Evolutionary conservation across 2,113 vertebrate genomes (phyloP).

Genomic region (Canis aureus): DNA sequence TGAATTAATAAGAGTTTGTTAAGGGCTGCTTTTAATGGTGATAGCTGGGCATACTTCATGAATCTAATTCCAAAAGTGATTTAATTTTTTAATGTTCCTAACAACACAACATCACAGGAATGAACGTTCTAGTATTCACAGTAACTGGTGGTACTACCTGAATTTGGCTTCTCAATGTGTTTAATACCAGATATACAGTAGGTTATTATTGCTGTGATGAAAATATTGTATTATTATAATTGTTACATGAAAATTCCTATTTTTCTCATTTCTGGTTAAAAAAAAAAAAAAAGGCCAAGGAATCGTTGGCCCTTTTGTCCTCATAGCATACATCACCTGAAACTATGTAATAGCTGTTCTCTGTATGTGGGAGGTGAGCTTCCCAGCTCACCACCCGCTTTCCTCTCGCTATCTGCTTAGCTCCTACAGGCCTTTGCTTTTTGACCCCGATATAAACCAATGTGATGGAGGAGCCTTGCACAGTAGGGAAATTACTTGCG

Average conservation of each 20-base stretch:
- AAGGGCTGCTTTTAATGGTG: not conserved
- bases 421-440: too few relatives aligned
- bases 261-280: not conserved
- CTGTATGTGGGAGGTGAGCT: rapidly evolving
- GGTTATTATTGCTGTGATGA: not conserved
- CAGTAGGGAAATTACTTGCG: too few relatives aligned
- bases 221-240: not conserved
- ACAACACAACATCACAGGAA: not conserved
- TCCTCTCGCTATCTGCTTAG: not conserved
- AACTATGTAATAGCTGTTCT: not conserved
- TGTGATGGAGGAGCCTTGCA: rapidly evolving
- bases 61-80: not conserved
- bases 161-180: not conserved
- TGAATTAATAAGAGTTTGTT: not conserved
- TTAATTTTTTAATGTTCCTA: not conserved
- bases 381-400: not conserved
- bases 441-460: not conserved
- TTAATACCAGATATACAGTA: not conserved
- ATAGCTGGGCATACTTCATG: not conserved
- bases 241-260: not conserved
- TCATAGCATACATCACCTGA: not conserved
- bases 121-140: not conserved
- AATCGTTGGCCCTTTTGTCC: not conserved
- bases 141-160: not conserved
- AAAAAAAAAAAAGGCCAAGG: not conserved